Percentiles rank a stretch among this genome's conserved stretches.
Conservation (phyloP, 2,113 vertebrate species). For the Pollachius pollachius region DNA sequence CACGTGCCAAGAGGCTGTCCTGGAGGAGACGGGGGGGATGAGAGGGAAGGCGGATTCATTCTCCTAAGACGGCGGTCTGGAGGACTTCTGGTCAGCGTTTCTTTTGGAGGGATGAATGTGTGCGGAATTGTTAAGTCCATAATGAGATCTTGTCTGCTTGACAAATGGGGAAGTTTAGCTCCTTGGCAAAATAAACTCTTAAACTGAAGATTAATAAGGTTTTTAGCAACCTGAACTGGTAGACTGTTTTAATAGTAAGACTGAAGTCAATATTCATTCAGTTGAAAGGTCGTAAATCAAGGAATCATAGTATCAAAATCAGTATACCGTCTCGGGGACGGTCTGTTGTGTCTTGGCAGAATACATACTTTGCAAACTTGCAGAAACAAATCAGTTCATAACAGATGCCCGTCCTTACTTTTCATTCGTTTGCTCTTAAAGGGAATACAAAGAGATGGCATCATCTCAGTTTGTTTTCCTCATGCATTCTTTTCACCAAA, state of each 20-base stretch:
- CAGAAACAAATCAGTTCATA: background rate
- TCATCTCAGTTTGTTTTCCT: too few species aligned
- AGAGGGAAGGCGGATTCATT: slow-evolving; percentile 40
- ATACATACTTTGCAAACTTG: too few species aligned
- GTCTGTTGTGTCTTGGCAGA: too few species aligned
- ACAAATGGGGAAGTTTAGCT: slow-evolving; percentile 27
- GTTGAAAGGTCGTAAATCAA: too few species aligned
- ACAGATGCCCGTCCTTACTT: background rate
- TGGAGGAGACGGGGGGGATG: slow-evolving; percentile 18
- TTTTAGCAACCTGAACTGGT: slow-evolving; percentile 10
- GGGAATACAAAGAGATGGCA: too few species aligned
- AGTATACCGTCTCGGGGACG: too few species aligned
- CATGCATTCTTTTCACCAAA: too few species aligned
- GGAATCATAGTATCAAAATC: too few species aligned
- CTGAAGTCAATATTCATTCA: too few species aligned
- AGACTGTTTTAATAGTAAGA: slow-evolving; percentile 10
- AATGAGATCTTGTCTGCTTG: slow-evolving; percentile 28
- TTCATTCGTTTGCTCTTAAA: background rate
- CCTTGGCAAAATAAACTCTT: background rate
- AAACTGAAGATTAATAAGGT: background rate
- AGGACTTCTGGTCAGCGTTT: background rate
- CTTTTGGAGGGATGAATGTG: background rate
- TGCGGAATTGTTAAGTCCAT: slow-evolving; percentile 1
- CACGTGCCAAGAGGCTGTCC: slow-evolving; percentile 31
- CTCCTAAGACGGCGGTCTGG: slow-evolving; percentile 40